Base-by-base conservation (phyloP, 2,797 vertebrate genomes). In the Sebastes iracundus region DNA sequence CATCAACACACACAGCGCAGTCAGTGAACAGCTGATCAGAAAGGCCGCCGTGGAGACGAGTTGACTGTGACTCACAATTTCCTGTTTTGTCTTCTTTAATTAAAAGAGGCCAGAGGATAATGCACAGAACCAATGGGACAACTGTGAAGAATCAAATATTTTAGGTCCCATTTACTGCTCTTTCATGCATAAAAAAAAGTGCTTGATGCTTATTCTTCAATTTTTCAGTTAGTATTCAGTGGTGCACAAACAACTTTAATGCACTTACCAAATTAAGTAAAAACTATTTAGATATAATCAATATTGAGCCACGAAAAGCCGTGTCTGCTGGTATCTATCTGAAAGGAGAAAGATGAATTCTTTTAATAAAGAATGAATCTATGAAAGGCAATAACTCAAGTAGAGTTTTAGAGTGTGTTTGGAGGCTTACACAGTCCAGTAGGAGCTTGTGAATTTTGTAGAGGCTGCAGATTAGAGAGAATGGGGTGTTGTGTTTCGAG, bases 401-500 rank as follows among this genome's bases (percentile, higher is more conserved):
- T 23, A 4, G 18, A 78, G 52, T 73, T 76, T 46, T 58, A 4
- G 20, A 46, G 55, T 77, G 32, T 75, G 59, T 62, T 80, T 75
- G 53, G 49, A 6, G 33, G 46, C 70, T 84, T 68, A 76, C 63
- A 81, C 28, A 65, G 83, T 77, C 75, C 77, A 87, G 69, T 14
- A 61, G 71, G 64, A 80, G 79, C 59, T 55, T 72, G 72, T 69
- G 82, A 87, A 88, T 86, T 46, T 76, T 82, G 69, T 32, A 64
- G 69, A 77, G 76, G 79, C 59, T 75, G 74, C 79, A 88, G 88
- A 92, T 93, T 90, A 84, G 73, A 87, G 75, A 83, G 82, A 91
- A 85, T 64, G 32, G 75, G 61, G 35, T 83, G 82, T 85, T 87
- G 83, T 88, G 80, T 83, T 72, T 84, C 7, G 55, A 85, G 88